phyloP scores from a whole-genome alignment of 2,888 invertebrate species.

The Dorcus hopei region DNA sequence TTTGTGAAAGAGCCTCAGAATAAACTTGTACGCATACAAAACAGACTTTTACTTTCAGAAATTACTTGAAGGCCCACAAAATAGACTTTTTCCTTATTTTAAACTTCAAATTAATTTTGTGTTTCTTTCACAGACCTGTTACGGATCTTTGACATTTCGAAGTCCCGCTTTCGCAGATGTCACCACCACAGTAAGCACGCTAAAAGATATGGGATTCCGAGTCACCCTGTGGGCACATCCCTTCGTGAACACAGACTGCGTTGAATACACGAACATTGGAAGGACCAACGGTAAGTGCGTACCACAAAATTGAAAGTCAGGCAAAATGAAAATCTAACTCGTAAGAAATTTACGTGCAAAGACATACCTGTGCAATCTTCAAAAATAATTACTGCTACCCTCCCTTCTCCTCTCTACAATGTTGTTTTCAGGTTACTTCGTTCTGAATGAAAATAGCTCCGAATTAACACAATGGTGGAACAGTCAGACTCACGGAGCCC shows the following conservation, averaged over 20 bases:
- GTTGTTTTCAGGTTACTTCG: constrained; percentile 49
- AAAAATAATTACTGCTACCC: too few relatives aligned
- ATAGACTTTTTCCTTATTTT: background rate
- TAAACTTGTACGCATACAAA: too few relatives aligned
- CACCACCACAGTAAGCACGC: constrained; percentile 56
- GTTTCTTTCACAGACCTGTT: constrained; percentile 54
- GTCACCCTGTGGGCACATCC: constrained; percentile 85
- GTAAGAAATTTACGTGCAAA: background rate
- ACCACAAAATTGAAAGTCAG: background rate
- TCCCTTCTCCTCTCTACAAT: background rate
- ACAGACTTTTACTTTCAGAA: too few relatives aligned
- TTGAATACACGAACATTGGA: constrained; percentile 55
- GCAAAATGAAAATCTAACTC: background rate
- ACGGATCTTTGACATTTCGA: constrained; percentile 76
- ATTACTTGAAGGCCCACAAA: too few relatives aligned
- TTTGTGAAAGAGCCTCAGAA: too few relatives aligned
- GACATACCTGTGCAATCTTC: too few relatives aligned
- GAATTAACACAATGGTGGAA: constrained; percentile 55
- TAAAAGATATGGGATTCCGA: constrained; percentile 67
- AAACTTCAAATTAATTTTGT: constrained; percentile 6
- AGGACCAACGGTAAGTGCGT: constrained; percentile 42
- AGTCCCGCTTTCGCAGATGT: constrained; percentile 67
- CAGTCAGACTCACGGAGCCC: constrained; percentile 55
- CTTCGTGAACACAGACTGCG: constrained; percentile 74
- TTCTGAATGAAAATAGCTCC: constrained; percentile 53